A percentile compares a stretch with the other conserved stretches of the same genome.
phyloP scores from a whole-genome alignment of 1,140 invertebrate species.

The Ceratosolen fusciceps region DNA sequence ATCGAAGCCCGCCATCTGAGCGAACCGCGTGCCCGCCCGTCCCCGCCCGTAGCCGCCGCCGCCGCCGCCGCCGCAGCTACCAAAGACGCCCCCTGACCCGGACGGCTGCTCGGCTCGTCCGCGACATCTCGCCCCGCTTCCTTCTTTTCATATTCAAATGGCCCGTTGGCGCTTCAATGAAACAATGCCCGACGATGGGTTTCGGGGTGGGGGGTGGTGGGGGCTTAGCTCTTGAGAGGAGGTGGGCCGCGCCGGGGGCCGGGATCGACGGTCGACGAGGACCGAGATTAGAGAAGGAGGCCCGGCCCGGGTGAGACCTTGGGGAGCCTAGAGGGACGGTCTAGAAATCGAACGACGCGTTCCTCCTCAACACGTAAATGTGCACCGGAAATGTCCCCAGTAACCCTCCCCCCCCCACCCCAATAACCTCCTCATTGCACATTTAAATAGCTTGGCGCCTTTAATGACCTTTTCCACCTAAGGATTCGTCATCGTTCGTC shows the following conservation, averaged over 20 bases:
- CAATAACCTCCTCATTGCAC: too few relatives aligned
- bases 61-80: neutral
- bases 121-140: constrained; percentile 62
- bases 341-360: constrained; percentile 20
- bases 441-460: too few relatives aligned
- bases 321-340: too few relatives aligned
- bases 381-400: too few relatives aligned
- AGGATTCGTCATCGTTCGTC: too few relatives aligned
- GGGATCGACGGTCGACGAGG: neutral
- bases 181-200: constrained; percentile 73
- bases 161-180: constrained; percentile 72
- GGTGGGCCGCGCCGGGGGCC: neutral
- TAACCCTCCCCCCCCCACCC: too few relatives aligned
- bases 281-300: constrained; percentile 38
- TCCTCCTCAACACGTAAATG: constrained; percentile 44
- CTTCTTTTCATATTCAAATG: constrained; percentile 73
- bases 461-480: too few relatives aligned
- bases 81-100: too few relatives aligned
- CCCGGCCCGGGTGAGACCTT: neutral
- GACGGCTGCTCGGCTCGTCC: too few relatives aligned
- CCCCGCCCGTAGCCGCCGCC: constrained; percentile 43
- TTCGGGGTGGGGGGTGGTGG: constrained; percentile 51
- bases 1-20: constrained; percentile 69
- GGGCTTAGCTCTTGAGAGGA: constrained; percentile 37
- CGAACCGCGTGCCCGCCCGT: too few relatives aligned